Evolutionary conservation across 1,140 invertebrate species (phyloP).

Genomic region (Pissodes strobi): DNA sequence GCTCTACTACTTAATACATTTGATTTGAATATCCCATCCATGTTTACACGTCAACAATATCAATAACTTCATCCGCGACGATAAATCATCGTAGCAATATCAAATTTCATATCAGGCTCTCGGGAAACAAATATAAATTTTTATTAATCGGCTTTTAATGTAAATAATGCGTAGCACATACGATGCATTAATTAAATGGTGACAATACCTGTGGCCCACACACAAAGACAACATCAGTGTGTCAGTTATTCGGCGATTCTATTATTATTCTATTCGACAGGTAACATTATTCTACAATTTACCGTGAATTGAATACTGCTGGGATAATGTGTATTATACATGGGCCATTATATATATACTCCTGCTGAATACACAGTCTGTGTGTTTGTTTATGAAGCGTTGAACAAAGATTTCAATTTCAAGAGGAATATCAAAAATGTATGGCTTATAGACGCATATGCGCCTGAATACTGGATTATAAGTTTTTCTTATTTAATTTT

Average conservation of each 20-base stretch:
- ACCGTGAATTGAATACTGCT: constrained; percentile 6
- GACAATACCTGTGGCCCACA: constrained; percentile 24
- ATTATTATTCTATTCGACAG: constrained; percentile 10
- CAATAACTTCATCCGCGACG: constrained; percentile 11
- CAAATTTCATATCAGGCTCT: constrained; percentile 18
- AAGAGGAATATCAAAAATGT: no score
- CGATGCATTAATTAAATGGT: constrained; percentile 26
- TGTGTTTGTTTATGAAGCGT: no score
- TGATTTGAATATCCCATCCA: constrained; percentile 16
- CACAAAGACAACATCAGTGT: constrained; percentile 17
- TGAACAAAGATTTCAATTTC: no score
- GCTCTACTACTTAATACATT: constrained; percentile 16
- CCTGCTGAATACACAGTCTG: no score
- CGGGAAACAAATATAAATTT: constrained; percentile 25
- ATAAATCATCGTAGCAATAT: constrained; percentile 20
- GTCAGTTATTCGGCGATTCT: constrained; percentile 15
- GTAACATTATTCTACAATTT: constrained; percentile 17
- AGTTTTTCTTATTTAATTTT: no score
- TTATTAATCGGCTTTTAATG: constrained; percentile 31
- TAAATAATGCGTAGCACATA: constrained; percentile 26
- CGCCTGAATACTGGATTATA: no score
- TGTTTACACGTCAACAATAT: constrained; percentile 18
- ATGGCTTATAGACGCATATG: no score
- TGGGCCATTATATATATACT: no score
- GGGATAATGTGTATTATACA: background rate